These are phyloP conservation scores for Papilio xuthus DNA, from an alignment of 1,140 invertebrate genomes.

Conservation along the genomic window DNA sequence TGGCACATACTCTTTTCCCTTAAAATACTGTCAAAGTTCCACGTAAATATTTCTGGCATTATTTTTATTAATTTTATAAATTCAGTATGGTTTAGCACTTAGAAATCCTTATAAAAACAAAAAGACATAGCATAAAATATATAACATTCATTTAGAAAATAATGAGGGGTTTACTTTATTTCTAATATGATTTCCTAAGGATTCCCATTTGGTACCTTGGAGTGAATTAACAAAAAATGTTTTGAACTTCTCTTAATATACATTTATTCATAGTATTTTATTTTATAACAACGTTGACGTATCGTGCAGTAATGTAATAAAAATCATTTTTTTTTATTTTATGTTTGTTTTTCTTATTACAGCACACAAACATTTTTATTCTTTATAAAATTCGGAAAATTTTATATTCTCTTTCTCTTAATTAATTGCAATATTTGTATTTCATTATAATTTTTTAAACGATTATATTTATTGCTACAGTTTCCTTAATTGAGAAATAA, in stretches of 20 bases:
- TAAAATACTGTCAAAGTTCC: conserved; percentile 28
- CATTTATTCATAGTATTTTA: neutral
- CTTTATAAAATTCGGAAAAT: neutral
- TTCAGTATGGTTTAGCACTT: neutral
- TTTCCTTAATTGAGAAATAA: too few relatives aligned
- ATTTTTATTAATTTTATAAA: conserved; percentile 23
- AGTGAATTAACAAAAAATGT: conserved; percentile 24
- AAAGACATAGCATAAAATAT: neutral
- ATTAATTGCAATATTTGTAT: too few relatives aligned
- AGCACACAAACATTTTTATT: neutral
- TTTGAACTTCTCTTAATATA: neutral
- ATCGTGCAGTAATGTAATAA: neutral
- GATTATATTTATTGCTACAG: too few relatives aligned
- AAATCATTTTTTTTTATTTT: neutral
- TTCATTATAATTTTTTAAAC: too few relatives aligned
- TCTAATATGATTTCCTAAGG: conserved; percentile 35
- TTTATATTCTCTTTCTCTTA: too few relatives aligned
- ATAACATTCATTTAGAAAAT: neutral
- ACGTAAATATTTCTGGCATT: conserved; percentile 32
- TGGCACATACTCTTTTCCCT: neutral
- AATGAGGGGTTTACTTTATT: neutral
- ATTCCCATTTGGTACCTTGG: conserved; percentile 25
- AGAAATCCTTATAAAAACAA: neutral
- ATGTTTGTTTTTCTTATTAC: neutral
- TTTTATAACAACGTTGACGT: neutral